phyloP scores from a whole-genome alignment of 37 sponge, comb jelly and placozoan species.

The Amphimedon queenslandica region DNA sequence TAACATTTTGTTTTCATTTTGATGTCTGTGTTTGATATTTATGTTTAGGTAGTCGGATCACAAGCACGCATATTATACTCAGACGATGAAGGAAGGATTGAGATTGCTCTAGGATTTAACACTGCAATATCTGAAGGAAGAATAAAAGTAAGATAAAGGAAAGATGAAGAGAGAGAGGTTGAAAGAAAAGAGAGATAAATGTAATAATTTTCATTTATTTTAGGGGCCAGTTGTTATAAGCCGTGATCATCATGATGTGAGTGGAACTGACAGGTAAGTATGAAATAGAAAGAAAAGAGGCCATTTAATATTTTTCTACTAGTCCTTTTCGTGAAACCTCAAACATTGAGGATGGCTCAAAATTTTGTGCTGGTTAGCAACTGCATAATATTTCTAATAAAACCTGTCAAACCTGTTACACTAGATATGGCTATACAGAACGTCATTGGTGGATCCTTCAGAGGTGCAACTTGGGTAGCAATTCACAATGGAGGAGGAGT shows the following conservation, averaged over 20 bases:
- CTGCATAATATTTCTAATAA: not conserved
- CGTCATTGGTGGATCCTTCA: conserved; percentile 90
- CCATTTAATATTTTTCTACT: not conserved
- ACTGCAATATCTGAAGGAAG: conserved; percentile 80
- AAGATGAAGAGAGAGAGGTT: not conserved
- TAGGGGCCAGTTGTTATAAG: conserved; percentile 90
- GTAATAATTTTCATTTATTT: not conserved
- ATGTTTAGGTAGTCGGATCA: conserved; percentile 90
- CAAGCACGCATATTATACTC: conserved; percentile 94
- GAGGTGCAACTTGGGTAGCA: conserved; percentile 98
- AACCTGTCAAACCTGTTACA: not conserved
- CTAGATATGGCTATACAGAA: conserved; percentile 98
- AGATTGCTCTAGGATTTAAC: conserved; percentile 91
- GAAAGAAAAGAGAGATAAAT: not conserved
- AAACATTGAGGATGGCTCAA: conserved; percentile 93
- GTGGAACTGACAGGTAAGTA: conserved; percentile 91
- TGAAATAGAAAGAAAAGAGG: not conserved
- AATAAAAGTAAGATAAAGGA: conserved; percentile 44
- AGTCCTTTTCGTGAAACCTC: conserved; percentile 96
- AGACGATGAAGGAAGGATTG: conserved; percentile 77
- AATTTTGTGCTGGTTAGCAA: conserved; percentile 89
- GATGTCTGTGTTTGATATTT: not conserved
- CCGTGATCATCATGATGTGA: conserved; percentile 97
- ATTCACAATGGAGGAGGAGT: conserved; percentile 99
- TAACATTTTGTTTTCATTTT: not conserved